These are phyloP conservation scores for Sander lucioperca DNA, from an alignment of 2,113 vertebrate species.

Conservation along the genomic window DNA sequence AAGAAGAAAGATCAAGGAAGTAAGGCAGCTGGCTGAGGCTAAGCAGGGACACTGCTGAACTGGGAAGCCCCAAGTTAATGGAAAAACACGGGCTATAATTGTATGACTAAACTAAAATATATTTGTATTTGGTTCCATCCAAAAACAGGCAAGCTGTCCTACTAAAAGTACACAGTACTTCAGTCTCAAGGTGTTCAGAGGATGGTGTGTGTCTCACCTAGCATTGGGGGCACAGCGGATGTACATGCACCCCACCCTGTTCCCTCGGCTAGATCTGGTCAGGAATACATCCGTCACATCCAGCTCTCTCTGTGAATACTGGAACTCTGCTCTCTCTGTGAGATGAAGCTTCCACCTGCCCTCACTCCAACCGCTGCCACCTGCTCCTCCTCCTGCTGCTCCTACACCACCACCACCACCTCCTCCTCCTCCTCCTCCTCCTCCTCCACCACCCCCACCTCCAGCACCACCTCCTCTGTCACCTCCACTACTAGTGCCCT, in stretches of 20 bases:
- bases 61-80: neutral
- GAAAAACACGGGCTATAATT: neutral
- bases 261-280: slow-evolving; percentile 93
- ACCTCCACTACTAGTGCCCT: slow-evolving; percentile 65
- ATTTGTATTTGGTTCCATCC: neutral
- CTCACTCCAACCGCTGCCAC: slow-evolving; percentile 55
- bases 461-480: slow-evolving; percentile 58
- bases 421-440: neutral
- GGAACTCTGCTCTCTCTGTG: slow-evolving; percentile 95
- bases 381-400: neutral
- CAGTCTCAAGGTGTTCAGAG: neutral
- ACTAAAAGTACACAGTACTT: neutral
- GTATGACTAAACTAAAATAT: neutral
- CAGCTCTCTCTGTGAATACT: slow-evolving; percentile 95
- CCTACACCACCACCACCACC: slow-evolving; percentile 28
- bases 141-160: neutral
- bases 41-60: neutral
- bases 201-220: slow-evolving; percentile 82
- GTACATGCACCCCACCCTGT: slow-evolving; percentile 95
- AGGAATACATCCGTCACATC: slow-evolving; percentile 95
- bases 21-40: neutral
- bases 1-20: neutral
- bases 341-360: slow-evolving; percentile 93
- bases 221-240: slow-evolving; percentile 94
- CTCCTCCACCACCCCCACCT: slow-evolving; percentile 27